These are phyloP conservation scores for Pao palembangensis DNA, from an alignment of 2,113 vertebrate genomes.

Conservation along the genomic window DNA sequence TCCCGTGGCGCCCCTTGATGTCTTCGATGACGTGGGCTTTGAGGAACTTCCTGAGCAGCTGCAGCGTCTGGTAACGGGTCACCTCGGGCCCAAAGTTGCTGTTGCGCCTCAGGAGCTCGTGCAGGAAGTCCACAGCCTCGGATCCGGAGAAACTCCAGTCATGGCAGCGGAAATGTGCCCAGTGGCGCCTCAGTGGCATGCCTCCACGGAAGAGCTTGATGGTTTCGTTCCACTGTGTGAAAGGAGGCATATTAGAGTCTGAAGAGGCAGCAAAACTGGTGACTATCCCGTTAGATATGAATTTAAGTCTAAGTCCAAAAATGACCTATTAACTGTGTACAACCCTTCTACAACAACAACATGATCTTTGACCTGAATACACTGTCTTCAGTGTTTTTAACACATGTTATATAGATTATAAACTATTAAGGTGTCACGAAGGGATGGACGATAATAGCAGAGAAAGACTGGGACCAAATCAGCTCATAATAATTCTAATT, in stretches of 20 bases:
- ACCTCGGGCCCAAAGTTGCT: conserved; percentile 68
- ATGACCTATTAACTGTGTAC: too few species aligned
- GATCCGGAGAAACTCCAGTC: conserved; percentile 59
- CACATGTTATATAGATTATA: too few species aligned
- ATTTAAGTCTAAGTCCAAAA: too few species aligned
- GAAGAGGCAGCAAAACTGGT: too few species aligned
- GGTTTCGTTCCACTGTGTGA: conserved; percentile 67
- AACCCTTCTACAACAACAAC: too few species aligned
- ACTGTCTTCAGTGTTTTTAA: too few species aligned
- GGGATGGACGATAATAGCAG: too few species aligned
- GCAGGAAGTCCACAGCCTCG: conserved; percentile 62
- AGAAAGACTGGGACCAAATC: too few species aligned
- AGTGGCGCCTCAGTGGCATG: conserved; percentile 61
- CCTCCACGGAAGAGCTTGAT: conserved; percentile 62
- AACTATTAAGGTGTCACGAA: too few species aligned
- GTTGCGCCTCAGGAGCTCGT: conserved; percentile 56
- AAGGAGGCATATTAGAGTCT: background rate
- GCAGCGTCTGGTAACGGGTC: conserved; percentile 64
- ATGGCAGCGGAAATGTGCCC: conserved; percentile 64
- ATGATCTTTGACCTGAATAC: too few species aligned
- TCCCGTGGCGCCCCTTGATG: conserved; percentile 61
- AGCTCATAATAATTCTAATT: too few species aligned
- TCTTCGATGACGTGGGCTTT: conserved; percentile 68
- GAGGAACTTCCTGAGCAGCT: conserved; percentile 66
- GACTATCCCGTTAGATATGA: too few species aligned